Evolutionary conservation across 2,113 vertebrate species (phyloP), one percentile per base, ranked within the genome.

Genomic region (Muntiacus muntjak): DNA sequence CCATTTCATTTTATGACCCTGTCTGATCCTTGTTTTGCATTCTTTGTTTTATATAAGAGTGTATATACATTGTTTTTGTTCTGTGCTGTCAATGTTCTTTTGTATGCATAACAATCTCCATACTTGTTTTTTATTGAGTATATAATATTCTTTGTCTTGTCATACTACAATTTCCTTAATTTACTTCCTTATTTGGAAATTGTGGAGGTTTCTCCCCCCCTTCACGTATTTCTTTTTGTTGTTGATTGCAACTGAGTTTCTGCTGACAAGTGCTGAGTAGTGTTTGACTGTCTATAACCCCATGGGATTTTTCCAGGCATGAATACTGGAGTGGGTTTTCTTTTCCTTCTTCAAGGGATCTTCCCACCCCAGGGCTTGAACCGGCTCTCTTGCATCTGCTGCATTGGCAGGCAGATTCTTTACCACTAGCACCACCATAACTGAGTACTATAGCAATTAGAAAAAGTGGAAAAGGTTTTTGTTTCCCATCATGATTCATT

Each of bases 91-190:
- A 62, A 54, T 21, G 12, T 79, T 79, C 17, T 62, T 87, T 87
- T 87, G 19, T 64, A n/a, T 54, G 14, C 28, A 62, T 88, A 52
- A 28, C 16, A 67, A 9, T 91, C 55, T 94, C 50, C 3, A 11
- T 84, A 40, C 64, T 30, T 89, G 47, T 36, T 62, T 52, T 76
- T 93, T 85, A 88, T 14, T 54, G 62, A 54, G 28, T 28, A 74
- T 52, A 23, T 82, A 92, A 50, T 76, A 88, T 67, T 91, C 12
- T 90, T 90, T 86, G n/a, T 87, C 50, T 81, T 87, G 62, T 15
- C 19, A 0, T 67, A 82, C 45, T 82, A 62, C 33, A 30, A 1
- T 60, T 90, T 76, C 25, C 45, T 85, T 47, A 91, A 1, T 91
- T 78, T 28, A 43, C 21, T 85, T 91, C 7, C 36, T 94, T 71